phyloP scores from a whole-genome alignment of 2,113 vertebrate genomes.

The Myotis brandtii region DNA sequence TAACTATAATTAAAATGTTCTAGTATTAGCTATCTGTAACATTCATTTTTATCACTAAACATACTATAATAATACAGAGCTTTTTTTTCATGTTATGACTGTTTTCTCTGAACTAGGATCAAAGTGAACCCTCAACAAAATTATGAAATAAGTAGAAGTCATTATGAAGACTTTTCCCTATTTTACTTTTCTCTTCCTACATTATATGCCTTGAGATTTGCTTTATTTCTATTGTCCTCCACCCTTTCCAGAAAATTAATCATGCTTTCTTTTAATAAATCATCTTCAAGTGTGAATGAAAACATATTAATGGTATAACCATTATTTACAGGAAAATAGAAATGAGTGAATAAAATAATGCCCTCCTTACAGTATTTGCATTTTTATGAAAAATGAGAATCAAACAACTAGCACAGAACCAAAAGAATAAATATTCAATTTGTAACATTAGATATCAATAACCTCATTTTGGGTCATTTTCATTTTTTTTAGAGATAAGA shows the following conservation, averaged over 20 bases:
- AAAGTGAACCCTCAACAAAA: background rate
- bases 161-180: background rate
- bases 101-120: background rate
- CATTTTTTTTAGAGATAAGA: background rate
- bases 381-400: constrained; percentile 50
- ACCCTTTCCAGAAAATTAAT: background rate
- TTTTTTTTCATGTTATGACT: background rate
- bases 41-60: background rate
- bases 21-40: background rate
- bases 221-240: background rate
- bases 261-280: background rate
- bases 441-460: background rate
- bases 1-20: background rate
- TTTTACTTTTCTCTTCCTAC: background rate
- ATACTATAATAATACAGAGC: background rate
- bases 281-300: background rate
- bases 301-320: background rate
- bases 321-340: constrained; percentile 2
- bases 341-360: constrained; percentile 6
- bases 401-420: background rate
- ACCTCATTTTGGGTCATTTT: background rate
- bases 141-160: background rate
- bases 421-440: background rate
- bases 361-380: background rate
- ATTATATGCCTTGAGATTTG: background rate